Conservation (phyloP, 2,113 vertebrate genomes). For the Onychostoma macrolepis region DNA sequence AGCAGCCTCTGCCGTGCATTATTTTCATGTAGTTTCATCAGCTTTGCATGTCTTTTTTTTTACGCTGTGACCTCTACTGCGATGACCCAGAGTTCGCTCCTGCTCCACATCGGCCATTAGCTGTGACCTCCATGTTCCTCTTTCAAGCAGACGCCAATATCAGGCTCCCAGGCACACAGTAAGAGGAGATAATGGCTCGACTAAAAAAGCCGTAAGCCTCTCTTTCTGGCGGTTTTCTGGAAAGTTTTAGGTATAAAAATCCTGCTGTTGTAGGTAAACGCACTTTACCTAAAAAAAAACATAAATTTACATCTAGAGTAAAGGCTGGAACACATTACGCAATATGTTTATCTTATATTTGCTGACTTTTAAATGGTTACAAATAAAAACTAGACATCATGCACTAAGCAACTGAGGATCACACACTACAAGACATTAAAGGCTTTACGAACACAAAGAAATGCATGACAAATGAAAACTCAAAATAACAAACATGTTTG, state of each 20-base stretch:
- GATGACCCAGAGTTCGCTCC: constrained; percentile 28
- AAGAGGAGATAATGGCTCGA: constrained; percentile 32
- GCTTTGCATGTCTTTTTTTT: constrained; percentile 31
- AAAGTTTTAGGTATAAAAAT: neutral
- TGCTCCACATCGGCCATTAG: constrained; percentile 30
- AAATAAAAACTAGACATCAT: neutral
- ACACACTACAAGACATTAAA: neutral
- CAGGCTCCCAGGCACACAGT: constrained; percentile 22
- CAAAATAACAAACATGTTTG: neutral
- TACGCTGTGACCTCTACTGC: constrained; percentile 4
- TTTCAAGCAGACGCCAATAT: neutral
- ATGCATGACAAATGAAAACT: neutral
- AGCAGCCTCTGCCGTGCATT: neutral
- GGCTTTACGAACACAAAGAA: neutral
- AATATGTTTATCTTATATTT: neutral
- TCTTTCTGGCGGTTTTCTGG: neutral
- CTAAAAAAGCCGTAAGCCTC: constrained; percentile 27
- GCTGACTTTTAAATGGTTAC: neutral
- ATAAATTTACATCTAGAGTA: neutral
- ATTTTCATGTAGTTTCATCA: constrained; percentile 30
- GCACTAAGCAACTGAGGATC: neutral
- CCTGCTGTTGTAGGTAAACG: neutral
- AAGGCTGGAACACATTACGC: neutral
- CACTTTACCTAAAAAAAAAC: neutral
- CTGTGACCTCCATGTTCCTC: constrained; percentile 21